These are phyloP conservation scores for Trachelus tabidus DNA, from an alignment of 2,888 invertebrate species.

Conservation along the genomic window DNA sequence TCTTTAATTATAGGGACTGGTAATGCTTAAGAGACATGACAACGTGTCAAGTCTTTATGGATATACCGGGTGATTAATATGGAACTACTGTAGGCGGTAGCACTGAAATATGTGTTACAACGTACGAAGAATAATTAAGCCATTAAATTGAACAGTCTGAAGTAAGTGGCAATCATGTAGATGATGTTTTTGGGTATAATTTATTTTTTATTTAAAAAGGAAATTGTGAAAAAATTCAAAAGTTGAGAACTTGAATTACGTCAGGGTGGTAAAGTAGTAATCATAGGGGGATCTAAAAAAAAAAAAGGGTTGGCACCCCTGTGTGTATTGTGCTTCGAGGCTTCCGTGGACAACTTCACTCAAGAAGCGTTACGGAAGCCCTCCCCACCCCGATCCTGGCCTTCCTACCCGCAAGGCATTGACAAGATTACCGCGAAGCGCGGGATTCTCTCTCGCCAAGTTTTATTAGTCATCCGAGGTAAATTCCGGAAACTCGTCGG, in stretches of 20 bases:
- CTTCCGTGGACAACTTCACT: background rate
- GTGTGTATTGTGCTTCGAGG: background rate
- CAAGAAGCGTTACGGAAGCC: background rate
- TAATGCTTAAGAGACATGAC: background rate
- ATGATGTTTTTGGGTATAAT: background rate
- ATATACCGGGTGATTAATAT: background rate
- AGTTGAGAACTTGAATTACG: background rate
- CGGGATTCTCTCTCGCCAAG: background rate
- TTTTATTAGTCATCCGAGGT: background rate
- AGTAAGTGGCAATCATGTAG: background rate
- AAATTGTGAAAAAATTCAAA: background rate
- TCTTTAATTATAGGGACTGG: background rate
- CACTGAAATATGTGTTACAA: background rate
- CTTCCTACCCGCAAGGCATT: background rate
- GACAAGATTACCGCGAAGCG: background rate
- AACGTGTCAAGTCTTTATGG: background rate
- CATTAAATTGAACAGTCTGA: background rate
- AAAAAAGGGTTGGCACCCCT: background rate
- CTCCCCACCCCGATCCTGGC: background rate
- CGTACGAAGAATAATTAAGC: background rate
- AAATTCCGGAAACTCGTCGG: background rate
- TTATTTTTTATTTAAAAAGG: background rate
- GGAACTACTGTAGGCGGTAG: background rate
- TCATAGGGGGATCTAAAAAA: background rate
- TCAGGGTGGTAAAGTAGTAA: background rate